phyloP scores from a whole-genome alignment of 2,113 vertebrate genomes.

The Festucalex cinctus region DNA sequence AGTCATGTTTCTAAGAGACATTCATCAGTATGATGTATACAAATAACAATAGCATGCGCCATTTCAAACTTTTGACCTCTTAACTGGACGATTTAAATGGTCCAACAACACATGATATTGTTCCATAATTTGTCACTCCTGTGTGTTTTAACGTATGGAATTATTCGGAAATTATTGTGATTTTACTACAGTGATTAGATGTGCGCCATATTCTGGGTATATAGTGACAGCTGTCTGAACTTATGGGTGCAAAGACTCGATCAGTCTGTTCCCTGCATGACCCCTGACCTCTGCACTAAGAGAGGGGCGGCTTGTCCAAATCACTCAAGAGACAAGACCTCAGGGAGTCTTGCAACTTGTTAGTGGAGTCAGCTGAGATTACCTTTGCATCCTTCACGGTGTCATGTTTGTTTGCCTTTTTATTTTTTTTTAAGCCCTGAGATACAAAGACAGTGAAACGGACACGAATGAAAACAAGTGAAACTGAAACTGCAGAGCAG shows the following conservation, averaged over 20 bases:
- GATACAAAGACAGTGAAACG: conserved; percentile 2
- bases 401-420: conserved; percentile 36
- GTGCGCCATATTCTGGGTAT: not conserved
- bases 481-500: conserved; percentile 1
- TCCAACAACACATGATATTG: conserved; percentile 12
- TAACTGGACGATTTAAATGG: conserved; percentile 20
- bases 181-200: not conserved
- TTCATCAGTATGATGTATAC: conserved; percentile 53
- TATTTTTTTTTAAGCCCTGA: not conserved
- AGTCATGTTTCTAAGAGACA: conserved; percentile 56
- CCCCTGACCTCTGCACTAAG: conserved; percentile 50
- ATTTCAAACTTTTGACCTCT: conserved; percentile 41
- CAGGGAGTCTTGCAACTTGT: conserved; percentile 43
- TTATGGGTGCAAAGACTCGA: conserved; percentile 30
- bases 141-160: not conserved
- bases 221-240: conserved; percentile 41
- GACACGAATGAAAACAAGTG: conserved; percentile 6
- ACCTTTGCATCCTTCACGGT: conserved; percentile 33
- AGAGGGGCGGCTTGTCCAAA: conserved; percentile 51
- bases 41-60: conserved; percentile 51
- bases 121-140: not conserved
- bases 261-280: conserved; percentile 47
- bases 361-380: conserved; percentile 47
- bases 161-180: not conserved
- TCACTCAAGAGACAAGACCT: conserved; percentile 50